Conservation (phyloP, 2,888 invertebrate species). For the Lypha dubia region DNA sequence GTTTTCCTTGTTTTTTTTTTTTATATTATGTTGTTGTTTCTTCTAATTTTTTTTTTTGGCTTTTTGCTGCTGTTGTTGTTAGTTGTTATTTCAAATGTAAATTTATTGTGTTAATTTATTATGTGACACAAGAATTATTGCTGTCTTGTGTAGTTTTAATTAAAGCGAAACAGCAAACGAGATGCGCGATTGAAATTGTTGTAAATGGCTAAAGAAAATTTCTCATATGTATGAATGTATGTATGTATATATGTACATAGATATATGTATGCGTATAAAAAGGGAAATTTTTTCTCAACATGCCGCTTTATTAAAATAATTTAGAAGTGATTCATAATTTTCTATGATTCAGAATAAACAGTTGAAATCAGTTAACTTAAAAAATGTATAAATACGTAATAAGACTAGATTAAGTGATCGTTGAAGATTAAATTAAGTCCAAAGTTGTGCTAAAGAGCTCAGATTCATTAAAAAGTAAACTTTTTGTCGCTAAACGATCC, state of each 20-base stretch:
- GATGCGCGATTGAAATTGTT: constrained; percentile 41
- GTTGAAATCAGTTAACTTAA: background rate
- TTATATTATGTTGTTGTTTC: constrained; percentile 5
- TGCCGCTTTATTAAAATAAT: background rate
- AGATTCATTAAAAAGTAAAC: no score
- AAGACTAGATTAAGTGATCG: no score
- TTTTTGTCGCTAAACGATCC: no score
- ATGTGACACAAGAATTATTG: constrained; percentile 76
- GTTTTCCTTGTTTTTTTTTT: constrained; percentile 16
- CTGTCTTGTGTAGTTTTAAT: constrained; percentile 71
- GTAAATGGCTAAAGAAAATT: constrained; percentile 5
- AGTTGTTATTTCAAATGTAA: constrained; percentile 70
- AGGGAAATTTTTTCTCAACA: constrained; percentile 4
- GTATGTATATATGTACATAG: background rate
- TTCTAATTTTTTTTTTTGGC: constrained; percentile 15
- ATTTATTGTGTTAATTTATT: constrained; percentile 81
- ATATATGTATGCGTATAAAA: background rate
- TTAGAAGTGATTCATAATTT: constrained; percentile 8
- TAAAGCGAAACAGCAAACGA: constrained; percentile 52
- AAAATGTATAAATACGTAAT: no score
- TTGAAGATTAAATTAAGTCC: no score
- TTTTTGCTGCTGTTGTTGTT: constrained; percentile 29
- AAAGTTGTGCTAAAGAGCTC: no score
- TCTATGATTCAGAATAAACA: background rate
- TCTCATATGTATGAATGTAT: background rate